Evolutionary conservation across 1,140 invertebrate species (phyloP), one percentile per base, ranked within the genome.

Genomic region (Goniozus legneri): DNA sequence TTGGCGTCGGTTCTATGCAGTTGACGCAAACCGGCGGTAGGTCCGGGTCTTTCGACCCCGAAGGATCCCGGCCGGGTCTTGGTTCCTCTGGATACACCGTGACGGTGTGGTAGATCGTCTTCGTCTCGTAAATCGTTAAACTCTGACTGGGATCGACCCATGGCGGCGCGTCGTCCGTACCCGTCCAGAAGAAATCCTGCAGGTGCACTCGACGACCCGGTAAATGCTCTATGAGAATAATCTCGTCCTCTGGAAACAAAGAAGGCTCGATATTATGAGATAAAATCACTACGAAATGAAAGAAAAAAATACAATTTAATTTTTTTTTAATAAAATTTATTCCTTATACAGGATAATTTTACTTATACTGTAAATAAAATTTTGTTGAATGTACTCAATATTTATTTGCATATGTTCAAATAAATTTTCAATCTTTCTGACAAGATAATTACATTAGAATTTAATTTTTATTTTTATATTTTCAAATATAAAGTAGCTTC

Each of bases 101-200:
- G 8, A 69, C 60, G 10, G 69, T 74, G 16, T 69, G 71, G 43
- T 71, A 62, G 18, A 72, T 40, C 2, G 72, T 72, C 20, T 49
- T 66, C 3, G 69, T 73, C 44, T 76, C 65, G 49, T 72, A 70
- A n/a, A 69, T 52, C 0, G 62, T 73, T 18, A 76, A 39, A 1
- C 64, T 65, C n/a, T 75, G 73, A 21, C 66, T 65, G 3, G 64
- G 60, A 44, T 67, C 67, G 8, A 70, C 27, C 71, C 72, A 74
- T 30, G 74, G 77, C 0, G 80, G 77, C 2, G 86, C 87, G 60
- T 90, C 88, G 1, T 89, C 89, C 0, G 85, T 86, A 1, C 88
- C 88, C 0, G 86, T 89, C 89, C 89, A 91, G 62, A 91, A 87
- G 66, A 91, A 91, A 65, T 91, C 87, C 58, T 91, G 88, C 42